These are phyloP conservation scores for Hepsetus odoe DNA, from an alignment of 2,113 vertebrate species.

Conservation along the genomic window DNA sequence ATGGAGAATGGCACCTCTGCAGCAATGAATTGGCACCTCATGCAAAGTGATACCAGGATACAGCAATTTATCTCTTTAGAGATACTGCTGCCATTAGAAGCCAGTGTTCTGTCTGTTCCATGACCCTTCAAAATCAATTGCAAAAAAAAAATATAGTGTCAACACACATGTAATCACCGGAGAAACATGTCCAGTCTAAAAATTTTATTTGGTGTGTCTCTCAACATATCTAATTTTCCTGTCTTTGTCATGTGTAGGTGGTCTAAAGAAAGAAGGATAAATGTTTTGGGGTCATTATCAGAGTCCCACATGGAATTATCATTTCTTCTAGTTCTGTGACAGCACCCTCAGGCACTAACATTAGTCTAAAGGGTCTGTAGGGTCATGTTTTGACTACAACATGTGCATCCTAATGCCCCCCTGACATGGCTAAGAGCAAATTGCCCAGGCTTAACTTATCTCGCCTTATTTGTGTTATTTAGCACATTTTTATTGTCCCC, in stretches of 20 bases:
- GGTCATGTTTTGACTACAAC: constrained; percentile 53
- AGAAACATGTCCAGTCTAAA: neutral
- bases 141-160: no score
- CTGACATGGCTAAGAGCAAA: constrained; percentile 35
- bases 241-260: constrained; percentile 52
- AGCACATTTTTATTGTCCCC: neutral
- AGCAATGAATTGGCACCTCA: no score
- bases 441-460: neutral
- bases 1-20: neutral
- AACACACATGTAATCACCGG: no score
- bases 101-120: no score
- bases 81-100: no score
- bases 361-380: constrained; percentile 9
- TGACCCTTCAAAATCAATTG: no score
- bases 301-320: constrained; percentile 69
- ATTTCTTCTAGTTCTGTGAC: constrained; percentile 39
- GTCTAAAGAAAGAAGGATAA: constrained; percentile 61
- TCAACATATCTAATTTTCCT: neutral
- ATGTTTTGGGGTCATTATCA: constrained; percentile 70
- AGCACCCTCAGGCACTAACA: constrained; percentile 30
- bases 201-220: neutral
- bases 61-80: no score
- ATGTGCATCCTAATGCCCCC: constrained; percentile 39
- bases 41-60: no score
- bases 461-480: neutral